Conservation (phyloP, 2,113 vertebrate genomes). For the Mesoclemmys tuberculata region DNA sequence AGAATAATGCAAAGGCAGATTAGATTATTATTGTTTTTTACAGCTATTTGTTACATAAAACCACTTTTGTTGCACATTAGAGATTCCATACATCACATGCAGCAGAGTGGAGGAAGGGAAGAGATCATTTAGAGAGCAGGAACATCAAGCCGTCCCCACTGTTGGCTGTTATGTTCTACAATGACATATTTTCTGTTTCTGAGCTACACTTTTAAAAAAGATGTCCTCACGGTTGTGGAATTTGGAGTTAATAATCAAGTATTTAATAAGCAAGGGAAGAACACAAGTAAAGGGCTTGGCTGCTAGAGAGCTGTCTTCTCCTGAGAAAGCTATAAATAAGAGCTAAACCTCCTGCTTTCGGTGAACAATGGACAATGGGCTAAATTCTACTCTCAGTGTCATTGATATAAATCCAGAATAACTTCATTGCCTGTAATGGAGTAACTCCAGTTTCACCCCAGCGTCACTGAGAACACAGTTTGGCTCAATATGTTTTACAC, state of each 20-base stretch:
- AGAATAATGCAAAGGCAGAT: background rate
- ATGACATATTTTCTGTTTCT: background rate
- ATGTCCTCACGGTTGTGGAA: background rate
- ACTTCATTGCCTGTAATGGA: fast-evolving
- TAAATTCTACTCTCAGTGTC: background rate
- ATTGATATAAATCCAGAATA: background rate
- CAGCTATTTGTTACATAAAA: background rate
- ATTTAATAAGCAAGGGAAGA: background rate
- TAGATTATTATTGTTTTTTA: background rate
- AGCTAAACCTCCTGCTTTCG: background rate
- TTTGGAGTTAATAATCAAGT: background rate
- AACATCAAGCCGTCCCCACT: fast-evolving
- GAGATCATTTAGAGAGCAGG: background rate
- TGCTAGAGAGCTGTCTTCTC: background rate
- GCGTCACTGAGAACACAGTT: background rate
- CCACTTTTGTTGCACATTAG: fast-evolving
- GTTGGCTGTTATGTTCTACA: background rate
- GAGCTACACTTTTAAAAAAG: background rate
- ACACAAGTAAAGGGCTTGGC: background rate
- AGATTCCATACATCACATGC: background rate
- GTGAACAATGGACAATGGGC: background rate
- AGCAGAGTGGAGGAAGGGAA: background rate
- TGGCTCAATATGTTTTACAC: fast-evolving
- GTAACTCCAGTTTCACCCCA: fast-evolving
- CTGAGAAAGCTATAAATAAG: background rate